A percentile compares a stretch with the other conserved stretches of the same genome.
Conservation (phyloP, 2,113 vertebrate species). For the Heteronetta atricapilla region DNA sequence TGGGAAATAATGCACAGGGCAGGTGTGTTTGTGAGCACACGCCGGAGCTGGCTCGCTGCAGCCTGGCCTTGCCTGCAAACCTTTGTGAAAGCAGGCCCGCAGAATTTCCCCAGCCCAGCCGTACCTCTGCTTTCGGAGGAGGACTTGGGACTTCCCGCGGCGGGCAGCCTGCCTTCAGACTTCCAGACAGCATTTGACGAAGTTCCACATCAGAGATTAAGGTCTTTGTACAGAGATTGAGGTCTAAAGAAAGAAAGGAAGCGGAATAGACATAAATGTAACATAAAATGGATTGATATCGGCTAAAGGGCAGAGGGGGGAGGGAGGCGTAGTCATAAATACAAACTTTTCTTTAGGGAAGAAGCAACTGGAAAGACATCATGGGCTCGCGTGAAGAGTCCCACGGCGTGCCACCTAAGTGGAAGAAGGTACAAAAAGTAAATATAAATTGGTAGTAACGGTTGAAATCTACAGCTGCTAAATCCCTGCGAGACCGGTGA, state of each 20-base stretch:
- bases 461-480: not conserved
- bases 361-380: conserved; percentile 20
- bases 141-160: conserved; percentile 2
- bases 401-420: not conserved
- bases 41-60: accelerated
- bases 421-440: not conserved
- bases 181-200: conserved; percentile 66
- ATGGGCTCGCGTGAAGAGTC: not conserved
- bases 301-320: conserved; percentile 74
- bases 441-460: not conserved
- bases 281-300: conserved; percentile 76
- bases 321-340: conserved; percentile 51
- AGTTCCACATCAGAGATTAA: conserved; percentile 78
- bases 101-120: not conserved
- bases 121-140: not conserved
- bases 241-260: conserved; percentile 72
- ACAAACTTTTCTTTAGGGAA: conserved; percentile 64
- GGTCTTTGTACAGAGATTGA: conserved; percentile 77
- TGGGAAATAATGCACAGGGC: not conserved
- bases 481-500: not conserved
- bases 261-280: conserved; percentile 73
- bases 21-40: accelerated
- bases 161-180: conserved; percentile 19
- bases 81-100: not conserved
- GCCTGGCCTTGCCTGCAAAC: accelerated